These are phyloP conservation scores for Agrilus mali DNA, from an alignment of 2,888 invertebrate genomes.

Conservation along the genomic window DNA sequence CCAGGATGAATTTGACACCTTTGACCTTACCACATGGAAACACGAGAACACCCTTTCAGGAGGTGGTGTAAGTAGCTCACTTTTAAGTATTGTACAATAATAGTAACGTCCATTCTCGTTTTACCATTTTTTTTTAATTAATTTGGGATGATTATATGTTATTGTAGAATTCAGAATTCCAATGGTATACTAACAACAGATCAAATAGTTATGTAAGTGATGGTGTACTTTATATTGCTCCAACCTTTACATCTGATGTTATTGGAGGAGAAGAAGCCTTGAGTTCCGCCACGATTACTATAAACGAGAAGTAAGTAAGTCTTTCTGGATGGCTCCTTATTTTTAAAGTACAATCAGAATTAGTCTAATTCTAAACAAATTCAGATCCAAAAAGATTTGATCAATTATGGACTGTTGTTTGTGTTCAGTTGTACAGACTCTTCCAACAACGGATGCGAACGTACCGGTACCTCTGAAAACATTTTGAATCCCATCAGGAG, in stretches of 20 bases:
- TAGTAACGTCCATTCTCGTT: no score
- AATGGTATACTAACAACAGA: slow-evolving; percentile 56
- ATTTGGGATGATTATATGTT: no score
- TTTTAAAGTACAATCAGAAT: no score
- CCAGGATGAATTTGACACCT: slow-evolving; percentile 42
- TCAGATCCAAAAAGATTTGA: no score
- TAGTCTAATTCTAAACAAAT: no score
- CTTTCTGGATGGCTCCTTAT: no score
- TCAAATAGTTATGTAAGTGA: slow-evolving; percentile 47
- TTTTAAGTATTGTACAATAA: no score
- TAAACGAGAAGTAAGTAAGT: no score
- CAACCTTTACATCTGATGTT: slow-evolving; percentile 45
- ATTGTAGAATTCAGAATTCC: slow-evolving; percentile 55
- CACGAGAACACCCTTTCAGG: slow-evolving; percentile 50
- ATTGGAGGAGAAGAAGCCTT: slow-evolving; percentile 41
- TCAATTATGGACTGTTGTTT: background rate
- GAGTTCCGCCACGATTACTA: slow-evolving; percentile 37
- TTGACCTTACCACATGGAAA: slow-evolving; percentile 47
- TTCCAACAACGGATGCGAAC: slow-evolving; percentile 44
- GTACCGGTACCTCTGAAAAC: slow-evolving; percentile 38
- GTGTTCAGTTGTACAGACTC: slow-evolving; percentile 45
- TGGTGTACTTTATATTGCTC: slow-evolving; percentile 47
- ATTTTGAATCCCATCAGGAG: slow-evolving; percentile 54
- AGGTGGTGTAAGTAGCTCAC: slow-evolving; percentile 44
- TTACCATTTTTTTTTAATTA: no score